Evolutionary conservation across 2,888 invertebrate genomes (phyloP).

Genomic region (Notocelia uddmanniana): DNA sequence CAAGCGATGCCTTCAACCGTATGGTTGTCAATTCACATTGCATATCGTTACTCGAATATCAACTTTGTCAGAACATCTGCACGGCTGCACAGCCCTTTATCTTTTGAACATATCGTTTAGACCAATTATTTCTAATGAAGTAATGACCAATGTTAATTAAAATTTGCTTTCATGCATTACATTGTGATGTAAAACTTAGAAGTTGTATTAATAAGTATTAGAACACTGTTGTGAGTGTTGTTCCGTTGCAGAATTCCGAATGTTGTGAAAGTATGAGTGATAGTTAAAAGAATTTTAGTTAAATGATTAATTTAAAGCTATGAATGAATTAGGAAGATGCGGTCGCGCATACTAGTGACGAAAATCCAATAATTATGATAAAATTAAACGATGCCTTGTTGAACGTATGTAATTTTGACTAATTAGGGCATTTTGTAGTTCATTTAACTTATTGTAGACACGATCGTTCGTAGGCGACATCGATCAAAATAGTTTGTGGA

Average conservation of each 20-base stretch:
- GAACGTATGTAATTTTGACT: constrained; percentile 82
- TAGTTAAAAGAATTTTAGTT: constrained; percentile 83
- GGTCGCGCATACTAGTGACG: constrained; percentile 86
- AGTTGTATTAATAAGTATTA: constrained; percentile 85
- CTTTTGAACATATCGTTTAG: constrained; percentile 81
- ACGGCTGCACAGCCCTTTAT: constrained; percentile 67
- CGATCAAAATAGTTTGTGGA: constrained; percentile 80
- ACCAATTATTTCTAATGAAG: constrained; percentile 83
- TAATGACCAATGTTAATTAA: constrained; percentile 76
- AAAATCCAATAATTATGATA: constrained; percentile 85
- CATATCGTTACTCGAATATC: constrained; percentile 81
- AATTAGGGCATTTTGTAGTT: constrained; percentile 83
- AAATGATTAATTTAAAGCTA: constrained; percentile 82
- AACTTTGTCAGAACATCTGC: constrained; percentile 69
- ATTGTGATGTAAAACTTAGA: constrained; percentile 83
- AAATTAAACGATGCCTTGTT: constrained; percentile 81
- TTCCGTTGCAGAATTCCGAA: constrained; percentile 71
- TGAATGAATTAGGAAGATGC: constrained; percentile 84
- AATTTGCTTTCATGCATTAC: constrained; percentile 76
- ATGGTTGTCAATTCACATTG: constrained; percentile 72
- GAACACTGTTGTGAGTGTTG: constrained; percentile 78
- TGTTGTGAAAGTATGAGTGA: constrained; percentile 78
- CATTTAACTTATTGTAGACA: constrained; percentile 82
- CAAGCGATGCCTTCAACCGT: constrained; percentile 69
- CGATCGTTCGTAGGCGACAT: constrained; percentile 75